phyloP scores from a whole-genome alignment of 2,888 invertebrate genomes.

The Lasioglossum calceatum region DNA sequence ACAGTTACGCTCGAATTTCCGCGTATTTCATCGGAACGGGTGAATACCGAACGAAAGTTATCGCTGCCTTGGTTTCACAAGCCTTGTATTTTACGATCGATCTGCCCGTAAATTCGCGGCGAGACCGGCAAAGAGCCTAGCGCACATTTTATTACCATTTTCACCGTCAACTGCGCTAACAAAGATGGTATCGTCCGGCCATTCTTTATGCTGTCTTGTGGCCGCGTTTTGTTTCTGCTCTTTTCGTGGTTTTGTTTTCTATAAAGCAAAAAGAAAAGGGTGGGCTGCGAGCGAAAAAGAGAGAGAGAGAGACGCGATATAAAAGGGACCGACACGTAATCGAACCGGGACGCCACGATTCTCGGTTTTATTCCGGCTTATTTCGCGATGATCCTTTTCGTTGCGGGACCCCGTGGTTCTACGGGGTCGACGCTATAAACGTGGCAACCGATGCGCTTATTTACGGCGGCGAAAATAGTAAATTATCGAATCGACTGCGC shows the following conservation, averaged over 20 bases:
- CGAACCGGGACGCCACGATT: slow-evolving; percentile 12
- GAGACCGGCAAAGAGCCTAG: slow-evolving; percentile 39
- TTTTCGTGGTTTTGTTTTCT: not conserved
- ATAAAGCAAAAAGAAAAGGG: not conserved
- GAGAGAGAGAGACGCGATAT: not conserved
- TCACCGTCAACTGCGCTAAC: slow-evolving; percentile 40
- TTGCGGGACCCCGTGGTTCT: slow-evolving; percentile 10
- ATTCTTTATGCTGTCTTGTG: slow-evolving; percentile 29
- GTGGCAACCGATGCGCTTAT: slow-evolving; percentile 56
- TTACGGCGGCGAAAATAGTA: slow-evolving; percentile 67
- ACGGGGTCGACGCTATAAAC: slow-evolving; percentile 53
- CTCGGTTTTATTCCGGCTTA: slow-evolving; percentile 36
- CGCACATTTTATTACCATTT: slow-evolving; percentile 49
- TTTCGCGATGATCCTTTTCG: slow-evolving; percentile 43
- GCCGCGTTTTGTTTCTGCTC: slow-evolving; percentile 5
- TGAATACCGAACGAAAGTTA: slow-evolving; percentile 51
- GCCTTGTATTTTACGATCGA: slow-evolving; percentile 66
- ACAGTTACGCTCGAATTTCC: slow-evolving; percentile 13
- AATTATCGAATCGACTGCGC: slow-evolving; percentile 69
- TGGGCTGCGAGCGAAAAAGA: not conserved
- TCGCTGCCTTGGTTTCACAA: slow-evolving; percentile 23
- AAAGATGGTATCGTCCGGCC: slow-evolving; percentile 44
- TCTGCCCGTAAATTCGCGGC: slow-evolving; percentile 59
- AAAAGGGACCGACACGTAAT: slow-evolving; percentile 40
- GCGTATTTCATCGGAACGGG: slow-evolving; percentile 35